A percentile compares a stretch with the other conserved stretches of the same genome.
Conservation (phyloP, 2,797 vertebrate genomes). For the Rhincodon typus region DNA sequence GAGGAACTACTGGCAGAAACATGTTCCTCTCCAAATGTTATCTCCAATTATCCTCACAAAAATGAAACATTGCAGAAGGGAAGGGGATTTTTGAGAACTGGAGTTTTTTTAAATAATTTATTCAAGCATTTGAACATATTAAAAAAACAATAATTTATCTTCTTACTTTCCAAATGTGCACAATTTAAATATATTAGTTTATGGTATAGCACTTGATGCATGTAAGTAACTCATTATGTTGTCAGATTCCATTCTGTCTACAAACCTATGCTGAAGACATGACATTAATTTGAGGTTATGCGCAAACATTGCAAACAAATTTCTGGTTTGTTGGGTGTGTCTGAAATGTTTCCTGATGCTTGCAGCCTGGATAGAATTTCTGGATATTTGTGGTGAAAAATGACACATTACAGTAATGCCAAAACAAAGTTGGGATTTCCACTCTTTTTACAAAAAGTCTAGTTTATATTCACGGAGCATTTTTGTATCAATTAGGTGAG, state of each 20-base stretch:
- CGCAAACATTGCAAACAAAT: conserved; percentile 10
- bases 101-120: background rate
- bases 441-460: background rate
- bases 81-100: background rate
- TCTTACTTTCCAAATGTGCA: background rate
- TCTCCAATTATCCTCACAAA: background rate
- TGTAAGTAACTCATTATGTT: background rate
- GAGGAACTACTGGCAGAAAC: background rate
- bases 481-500: background rate
- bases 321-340: conserved; percentile 13
- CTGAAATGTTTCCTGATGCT: conserved; percentile 25
- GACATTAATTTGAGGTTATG: conserved; percentile 29
- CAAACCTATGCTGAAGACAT: conserved; percentile 7
- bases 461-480: background rate
- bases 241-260: background rate
- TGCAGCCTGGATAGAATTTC: conserved; percentile 10
- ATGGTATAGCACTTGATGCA: background rate
- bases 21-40: background rate
- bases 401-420: background rate
- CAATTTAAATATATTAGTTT: background rate
- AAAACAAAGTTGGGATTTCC: background rate
- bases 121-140: background rate
- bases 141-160: background rate
- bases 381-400: conserved; percentile 20
- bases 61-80: background rate